Percentiles rank a stretch among this genome's conserved stretches.
phyloP scores from a whole-genome alignment of 1,140 invertebrate species.

The Drosophila pectinifera region DNA sequence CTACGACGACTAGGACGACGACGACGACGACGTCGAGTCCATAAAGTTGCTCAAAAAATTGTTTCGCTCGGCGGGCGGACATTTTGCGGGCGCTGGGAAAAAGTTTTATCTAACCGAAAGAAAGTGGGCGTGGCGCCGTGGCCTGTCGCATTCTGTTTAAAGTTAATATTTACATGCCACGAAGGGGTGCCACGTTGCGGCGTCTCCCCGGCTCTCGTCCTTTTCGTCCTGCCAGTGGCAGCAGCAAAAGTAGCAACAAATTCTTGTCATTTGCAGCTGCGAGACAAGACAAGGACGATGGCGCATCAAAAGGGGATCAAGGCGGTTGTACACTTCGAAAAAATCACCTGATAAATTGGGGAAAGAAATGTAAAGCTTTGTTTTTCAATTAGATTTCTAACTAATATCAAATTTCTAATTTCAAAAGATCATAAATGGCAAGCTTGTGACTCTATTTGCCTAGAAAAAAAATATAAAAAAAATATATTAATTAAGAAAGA shows the following conservation, averaged over 20 bases:
- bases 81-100: conserved; percentile 34
- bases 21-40: conserved; percentile 5
- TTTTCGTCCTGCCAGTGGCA: conserved; percentile 7
- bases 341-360: neutral
- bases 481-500: too few species aligned
- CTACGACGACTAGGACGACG: neutral
- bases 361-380: too few species aligned
- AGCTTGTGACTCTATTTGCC: too few species aligned
- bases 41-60: conserved; percentile 58
- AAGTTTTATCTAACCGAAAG: conserved; percentile 68
- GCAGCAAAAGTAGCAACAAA: conserved; percentile 66
- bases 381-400: neutral
- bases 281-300: conserved; percentile 52
- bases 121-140: conserved; percentile 42
- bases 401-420: too few species aligned
- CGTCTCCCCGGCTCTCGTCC: neutral
- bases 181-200: conserved; percentile 1
- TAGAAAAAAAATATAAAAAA: too few species aligned
- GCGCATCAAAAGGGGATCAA: conserved; percentile 43
- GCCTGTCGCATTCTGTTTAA: conserved; percentile 77
- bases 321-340: neutral
- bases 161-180: conserved; percentile 83
- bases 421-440: too few species aligned
- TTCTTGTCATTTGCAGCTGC: conserved; percentile 80
- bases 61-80: conserved; percentile 33